Evolutionary conservation across 2,888 invertebrate genomes (phyloP).

Genomic region (Sinohyriopsis cumingii): DNA sequence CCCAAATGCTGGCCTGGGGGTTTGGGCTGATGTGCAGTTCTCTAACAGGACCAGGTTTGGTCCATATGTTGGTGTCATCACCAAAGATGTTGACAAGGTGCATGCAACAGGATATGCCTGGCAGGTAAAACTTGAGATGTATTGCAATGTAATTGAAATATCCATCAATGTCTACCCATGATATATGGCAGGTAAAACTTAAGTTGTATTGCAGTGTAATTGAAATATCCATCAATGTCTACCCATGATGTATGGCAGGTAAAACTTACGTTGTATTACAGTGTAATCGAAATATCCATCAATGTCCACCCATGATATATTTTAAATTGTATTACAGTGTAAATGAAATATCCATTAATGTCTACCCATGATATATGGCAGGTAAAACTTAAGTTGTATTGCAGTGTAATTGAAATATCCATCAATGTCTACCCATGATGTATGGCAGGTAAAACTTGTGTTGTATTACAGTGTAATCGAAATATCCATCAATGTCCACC

Average conservation of each 20-base stretch:
- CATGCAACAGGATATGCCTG: slow-evolving; percentile 68
- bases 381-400: too few relatives aligned
- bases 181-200: slow-evolving; percentile 64
- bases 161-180: too few relatives aligned
- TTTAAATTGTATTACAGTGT: not conserved
- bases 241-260: slow-evolving; percentile 62
- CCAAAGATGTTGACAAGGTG: slow-evolving; percentile 46
- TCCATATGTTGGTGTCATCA: slow-evolving; percentile 66
- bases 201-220: not conserved
- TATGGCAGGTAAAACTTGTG: too few relatives aligned
- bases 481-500: too few relatives aligned
- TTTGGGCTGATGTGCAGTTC: slow-evolving; percentile 55
- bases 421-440: too few relatives aligned
- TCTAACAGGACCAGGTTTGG: slow-evolving; percentile 64
- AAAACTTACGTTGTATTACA: not conserved
- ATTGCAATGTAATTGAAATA: too few relatives aligned
- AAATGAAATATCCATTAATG: too few relatives aligned
- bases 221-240: too few relatives aligned
- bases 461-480: too few relatives aligned
- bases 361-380: too few relatives aligned
- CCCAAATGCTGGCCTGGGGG: slow-evolving; percentile 64
- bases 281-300: too few relatives aligned
- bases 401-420: too few relatives aligned
- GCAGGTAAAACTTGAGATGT: slow-evolving; percentile 55
- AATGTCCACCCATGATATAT: slow-evolving; percentile 15